Conservation (phyloP, 2,888 invertebrate species). For the Adela reaumurella region DNA sequence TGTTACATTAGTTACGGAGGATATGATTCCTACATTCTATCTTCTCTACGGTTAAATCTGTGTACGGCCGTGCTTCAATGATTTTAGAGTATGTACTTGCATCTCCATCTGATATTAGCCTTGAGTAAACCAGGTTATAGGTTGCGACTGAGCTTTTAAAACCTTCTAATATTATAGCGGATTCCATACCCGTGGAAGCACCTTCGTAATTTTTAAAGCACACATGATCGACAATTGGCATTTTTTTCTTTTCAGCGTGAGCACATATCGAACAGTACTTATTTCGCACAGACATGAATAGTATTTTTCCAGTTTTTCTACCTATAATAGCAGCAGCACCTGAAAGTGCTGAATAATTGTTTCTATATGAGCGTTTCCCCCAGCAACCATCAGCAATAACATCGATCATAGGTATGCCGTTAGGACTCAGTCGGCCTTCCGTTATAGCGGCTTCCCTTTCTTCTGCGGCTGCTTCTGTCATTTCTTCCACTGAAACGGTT, state of each 20-base stretch:
- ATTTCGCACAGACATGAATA: conserved; percentile 6
- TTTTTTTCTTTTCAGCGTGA: conserved; percentile 2
- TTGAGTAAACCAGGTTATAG: conserved; percentile 10
- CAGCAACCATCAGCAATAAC: conserved; percentile 6
- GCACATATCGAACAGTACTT: conserved; percentile 8
- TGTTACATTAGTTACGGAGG: conserved; percentile 10
- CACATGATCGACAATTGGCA: conserved; percentile 1
- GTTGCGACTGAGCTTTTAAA: conserved; percentile 10
- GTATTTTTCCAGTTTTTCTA: conserved; percentile 2
- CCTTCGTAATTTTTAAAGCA: conserved; percentile 9
- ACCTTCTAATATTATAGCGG: conserved; percentile 10
- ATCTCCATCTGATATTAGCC: conserved; percentile 9
- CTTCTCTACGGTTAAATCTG: conserved; percentile 11
- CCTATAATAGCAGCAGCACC: conserved; percentile 6
- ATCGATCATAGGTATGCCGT: conserved; percentile 3
- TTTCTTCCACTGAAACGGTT: no score
- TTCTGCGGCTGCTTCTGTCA: no score
- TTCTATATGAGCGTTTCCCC: conserved; percentile 5
- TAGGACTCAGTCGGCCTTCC: conserved; percentile 1
- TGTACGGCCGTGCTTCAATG: conserved; percentile 9
- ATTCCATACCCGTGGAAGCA: conserved; percentile 10
- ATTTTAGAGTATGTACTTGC: conserved; percentile 10
- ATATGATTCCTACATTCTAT: conserved; percentile 15
- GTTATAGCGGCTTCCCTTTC: no score
- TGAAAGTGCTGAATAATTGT: conserved; percentile 4